These are phyloP conservation scores for Columba livia DNA, from an alignment of 2,113 vertebrate species.

Conservation along the genomic window DNA sequence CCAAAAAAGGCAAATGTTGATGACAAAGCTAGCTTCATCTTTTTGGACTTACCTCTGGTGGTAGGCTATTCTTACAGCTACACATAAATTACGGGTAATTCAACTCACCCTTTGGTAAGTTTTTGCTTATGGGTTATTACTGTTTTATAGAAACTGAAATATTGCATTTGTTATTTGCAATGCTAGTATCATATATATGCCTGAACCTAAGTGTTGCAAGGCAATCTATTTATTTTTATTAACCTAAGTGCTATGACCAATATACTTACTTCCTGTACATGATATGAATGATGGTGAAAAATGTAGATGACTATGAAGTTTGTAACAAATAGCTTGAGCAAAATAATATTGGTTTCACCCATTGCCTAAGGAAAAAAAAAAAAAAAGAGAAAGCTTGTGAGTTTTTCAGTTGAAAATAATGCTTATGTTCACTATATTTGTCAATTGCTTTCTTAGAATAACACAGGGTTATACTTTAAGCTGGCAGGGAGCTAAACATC, in stretches of 20 bases:
- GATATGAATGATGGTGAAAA: background rate
- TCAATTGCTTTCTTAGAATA: background rate
- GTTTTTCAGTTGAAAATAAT: background rate
- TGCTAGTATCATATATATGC: background rate
- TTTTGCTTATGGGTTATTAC: background rate
- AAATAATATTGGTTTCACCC: background rate
- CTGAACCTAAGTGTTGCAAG: background rate
- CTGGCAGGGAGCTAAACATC: too few relatives aligned
- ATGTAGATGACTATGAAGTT: background rate
- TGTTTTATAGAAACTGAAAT: background rate
- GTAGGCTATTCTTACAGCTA: background rate
- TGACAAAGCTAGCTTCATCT: background rate
- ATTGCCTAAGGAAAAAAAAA: background rate
- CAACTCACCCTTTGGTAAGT: background rate
- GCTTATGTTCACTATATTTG: background rate
- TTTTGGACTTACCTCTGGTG: background rate
- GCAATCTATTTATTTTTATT: background rate
- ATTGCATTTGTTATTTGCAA: background rate
- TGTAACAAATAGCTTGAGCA: background rate
- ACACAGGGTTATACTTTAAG: too few relatives aligned
- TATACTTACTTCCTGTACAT: background rate
- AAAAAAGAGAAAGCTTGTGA: background rate
- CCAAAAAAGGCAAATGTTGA: background rate
- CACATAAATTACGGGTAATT: background rate
- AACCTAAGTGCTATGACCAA: background rate